phyloP scores from a whole-genome alignment of 1,140 invertebrate species.

The Thaumetopoea pityocampa region DNA sequence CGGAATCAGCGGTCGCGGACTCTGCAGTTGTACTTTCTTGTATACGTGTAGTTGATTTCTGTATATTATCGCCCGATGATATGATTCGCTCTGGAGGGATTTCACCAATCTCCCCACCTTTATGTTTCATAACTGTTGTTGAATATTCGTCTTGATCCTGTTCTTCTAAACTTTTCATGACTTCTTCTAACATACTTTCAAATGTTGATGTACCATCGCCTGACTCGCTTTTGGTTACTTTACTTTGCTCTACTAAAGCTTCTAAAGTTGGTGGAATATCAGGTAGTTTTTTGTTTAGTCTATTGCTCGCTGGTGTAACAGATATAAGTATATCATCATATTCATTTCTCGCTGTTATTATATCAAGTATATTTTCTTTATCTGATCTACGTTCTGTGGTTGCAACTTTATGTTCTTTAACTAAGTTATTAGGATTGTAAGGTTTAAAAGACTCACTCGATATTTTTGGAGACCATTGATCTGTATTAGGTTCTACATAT shows the following conservation, averaged over 20 bases:
- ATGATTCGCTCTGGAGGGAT: conserved; percentile 67
- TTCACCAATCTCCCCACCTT: conserved; percentile 73
- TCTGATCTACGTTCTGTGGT: conserved; percentile 36
- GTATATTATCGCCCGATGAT: conserved; percentile 45
- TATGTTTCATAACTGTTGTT: conserved; percentile 68
- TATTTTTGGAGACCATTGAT: conserved; percentile 81
- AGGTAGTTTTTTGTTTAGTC: conserved; percentile 52
- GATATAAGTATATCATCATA: conserved; percentile 67
- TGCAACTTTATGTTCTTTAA: conserved; percentile 50
- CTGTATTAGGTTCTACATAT: conserved; percentile 68
- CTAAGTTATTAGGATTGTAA: conserved; percentile 72
- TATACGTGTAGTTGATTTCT: conserved; percentile 31
- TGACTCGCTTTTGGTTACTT: conserved; percentile 51
- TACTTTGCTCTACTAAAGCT: conserved; percentile 62
- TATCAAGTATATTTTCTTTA: conserved; percentile 50
- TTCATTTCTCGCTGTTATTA: conserved; percentile 68
- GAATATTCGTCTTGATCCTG: conserved; percentile 73
- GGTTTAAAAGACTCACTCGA: conserved; percentile 77
- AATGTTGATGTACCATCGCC: conserved; percentile 61
- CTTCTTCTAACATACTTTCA: conserved; percentile 73
- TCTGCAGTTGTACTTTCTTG: conserved; percentile 34
- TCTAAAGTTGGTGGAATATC: conserved; percentile 66
- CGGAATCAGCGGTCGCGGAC: conserved; percentile 26
- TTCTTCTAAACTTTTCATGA: conserved; percentile 74
- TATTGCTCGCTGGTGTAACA: conserved; percentile 64